phyloP scores from a whole-genome alignment of 2,797 vertebrate species.

The Okamejei kenojei region DNA sequence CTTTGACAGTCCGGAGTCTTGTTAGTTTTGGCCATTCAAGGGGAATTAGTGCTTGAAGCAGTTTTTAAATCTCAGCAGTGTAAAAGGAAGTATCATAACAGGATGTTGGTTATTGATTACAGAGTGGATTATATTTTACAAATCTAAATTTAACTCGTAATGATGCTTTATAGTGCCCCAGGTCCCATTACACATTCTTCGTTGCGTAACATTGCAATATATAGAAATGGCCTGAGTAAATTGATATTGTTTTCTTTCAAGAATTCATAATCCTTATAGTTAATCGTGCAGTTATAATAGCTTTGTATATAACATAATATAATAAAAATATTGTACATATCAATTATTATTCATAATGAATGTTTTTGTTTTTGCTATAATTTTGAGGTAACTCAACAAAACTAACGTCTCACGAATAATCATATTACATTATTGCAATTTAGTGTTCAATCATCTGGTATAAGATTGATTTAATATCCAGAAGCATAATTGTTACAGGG shows the following conservation, averaged over 20 bases:
- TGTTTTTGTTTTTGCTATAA: not conserved
- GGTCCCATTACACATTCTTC: not conserved
- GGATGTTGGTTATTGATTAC: slow-evolving; percentile 52
- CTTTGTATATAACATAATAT: not conserved
- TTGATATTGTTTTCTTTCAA: not conserved
- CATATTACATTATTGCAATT: not conserved
- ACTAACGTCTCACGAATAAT: not conserved
- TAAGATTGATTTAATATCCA: not conserved
- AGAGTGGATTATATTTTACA: slow-evolving; percentile 43
- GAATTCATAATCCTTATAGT: not conserved
- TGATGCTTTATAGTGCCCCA: not conserved
- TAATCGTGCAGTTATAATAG: not conserved
- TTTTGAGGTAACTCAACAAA: not conserved
- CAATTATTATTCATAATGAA: not conserved
- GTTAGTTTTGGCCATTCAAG: not conserved
- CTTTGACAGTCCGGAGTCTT: not conserved
- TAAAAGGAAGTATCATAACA: slow-evolving; percentile 82
- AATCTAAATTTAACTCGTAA: slow-evolving; percentile 39
- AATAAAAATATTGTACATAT: not conserved
- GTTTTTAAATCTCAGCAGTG: slow-evolving; percentile 48
- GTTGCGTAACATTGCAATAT: not conserved
- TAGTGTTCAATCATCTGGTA: not conserved
- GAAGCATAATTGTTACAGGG: too few relatives aligned
- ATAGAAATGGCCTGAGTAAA: not conserved
- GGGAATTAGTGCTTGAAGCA: slow-evolving; percentile 8